Base-by-base conservation (phyloP, 2,888 invertebrate genomes). In the Sacculina carcini region DNA sequence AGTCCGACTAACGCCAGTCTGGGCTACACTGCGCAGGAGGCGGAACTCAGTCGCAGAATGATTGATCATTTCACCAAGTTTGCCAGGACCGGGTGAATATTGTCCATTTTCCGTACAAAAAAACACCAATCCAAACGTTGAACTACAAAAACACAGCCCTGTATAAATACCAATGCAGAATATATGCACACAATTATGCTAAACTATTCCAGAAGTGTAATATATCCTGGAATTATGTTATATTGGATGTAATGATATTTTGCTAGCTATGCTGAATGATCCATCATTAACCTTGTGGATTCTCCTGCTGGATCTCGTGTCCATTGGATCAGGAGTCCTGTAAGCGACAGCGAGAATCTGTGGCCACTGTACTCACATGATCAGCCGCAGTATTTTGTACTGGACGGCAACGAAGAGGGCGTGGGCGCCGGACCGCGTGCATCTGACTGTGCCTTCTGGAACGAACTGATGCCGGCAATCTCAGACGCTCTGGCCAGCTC, bases 61-160 rank as follows among this genome's bases (percentile, higher is more conserved):
- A 92, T 96, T 78, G 76, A 77, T 63, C 79, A 84, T 51, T 92
- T 89, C 70, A 78, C 87, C 54, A 78, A 80, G 69, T 96, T 94
- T 67, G 89, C 92, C 54, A 76, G 80, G 62, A 81, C 81, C 51
- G 94, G 94, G 94, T 94, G 71, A 77, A 79, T 52, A n/a, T 32
- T 32, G 21, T 55, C 54, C 52, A 52, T 51, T 53, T 51, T 51
- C n/a, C n/a, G n/a, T n/a, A n/a, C n/a, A n/a, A n/a, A n/a, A n/a
- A n/a, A n/a, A n/a, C n/a, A 39, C 54, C 52, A 52, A 54, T 54
- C 51, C 53, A 51, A 56, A 53, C 56, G 51, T 54, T 54, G 51
- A 51, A 54, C 53, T 53, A 55, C 54, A 56, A 53, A 51, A 52
- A 51, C 53, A 51, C 52, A 52, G 46, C 52, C 50, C 51, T 52